Percentiles rank a stretch among this genome's conserved stretches.
Evolutionary conservation across 2,113 vertebrate genomes (phyloP).

Genomic region (Pelodiscus sinensis): DNA sequence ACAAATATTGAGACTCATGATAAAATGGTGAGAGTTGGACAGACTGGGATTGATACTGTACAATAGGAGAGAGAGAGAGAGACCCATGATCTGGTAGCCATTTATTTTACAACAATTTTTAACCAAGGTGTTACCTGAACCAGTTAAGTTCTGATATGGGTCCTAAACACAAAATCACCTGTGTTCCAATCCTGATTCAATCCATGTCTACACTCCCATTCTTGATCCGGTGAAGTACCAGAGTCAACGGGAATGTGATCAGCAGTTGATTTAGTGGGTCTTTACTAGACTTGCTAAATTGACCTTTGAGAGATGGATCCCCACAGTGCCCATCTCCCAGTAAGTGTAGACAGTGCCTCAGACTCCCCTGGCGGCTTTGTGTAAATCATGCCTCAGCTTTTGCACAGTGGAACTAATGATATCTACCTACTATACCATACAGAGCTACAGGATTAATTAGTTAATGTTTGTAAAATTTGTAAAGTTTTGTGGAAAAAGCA

Average conservation of each 20-base stretch:
- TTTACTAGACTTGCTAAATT: too few species aligned
- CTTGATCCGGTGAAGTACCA: too few species aligned
- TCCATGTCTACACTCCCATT: too few species aligned
- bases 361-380: neutral
- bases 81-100: neutral
- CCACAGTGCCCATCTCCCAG: too few species aligned
- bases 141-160: neutral
- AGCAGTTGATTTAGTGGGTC: too few species aligned
- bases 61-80: neutral
- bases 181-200: neutral
- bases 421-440: neutral
- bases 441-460: neutral
- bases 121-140: neutral
- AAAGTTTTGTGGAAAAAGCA: neutral
- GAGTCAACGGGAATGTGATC: too few species aligned
- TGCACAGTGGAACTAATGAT: neutral
- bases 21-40: neutral
- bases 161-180: neutral
- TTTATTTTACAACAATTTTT: neutral
- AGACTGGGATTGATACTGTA: neutral
- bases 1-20: neutral
- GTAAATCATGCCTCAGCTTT: neutral
- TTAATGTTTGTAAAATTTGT: neutral
- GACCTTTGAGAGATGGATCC: too few species aligned
- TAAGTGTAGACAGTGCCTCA: too few species aligned